These are phyloP conservation scores for Elephantulus edwardii DNA, from an alignment of 2,113 vertebrate species.

Conservation along the genomic window DNA sequence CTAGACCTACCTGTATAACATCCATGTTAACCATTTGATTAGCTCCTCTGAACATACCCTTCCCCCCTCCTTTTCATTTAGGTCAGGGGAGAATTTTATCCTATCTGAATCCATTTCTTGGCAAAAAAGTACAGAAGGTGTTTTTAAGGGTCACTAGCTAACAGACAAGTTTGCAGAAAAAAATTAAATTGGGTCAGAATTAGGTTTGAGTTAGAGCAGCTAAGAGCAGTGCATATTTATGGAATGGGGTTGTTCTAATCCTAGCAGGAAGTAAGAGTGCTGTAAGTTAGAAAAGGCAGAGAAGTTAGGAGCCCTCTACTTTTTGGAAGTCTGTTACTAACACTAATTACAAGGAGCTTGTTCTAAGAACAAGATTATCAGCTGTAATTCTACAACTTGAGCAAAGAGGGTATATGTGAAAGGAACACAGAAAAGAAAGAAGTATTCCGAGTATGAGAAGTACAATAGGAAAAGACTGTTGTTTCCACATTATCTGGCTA, in stretches of 20 bases:
- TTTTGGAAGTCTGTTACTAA: constrained; percentile 43
- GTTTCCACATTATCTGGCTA: neutral
- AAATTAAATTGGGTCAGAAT: constrained; percentile 64
- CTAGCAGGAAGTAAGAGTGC: constrained; percentile 49
- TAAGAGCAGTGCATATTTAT: constrained; percentile 62
- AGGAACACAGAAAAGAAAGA: constrained; percentile 1
- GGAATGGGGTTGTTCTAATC: constrained; percentile 56
- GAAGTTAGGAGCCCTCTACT: constrained; percentile 33
- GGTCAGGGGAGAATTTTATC: neutral
- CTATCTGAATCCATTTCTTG: constrained; percentile 20
- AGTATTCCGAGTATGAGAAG: neutral
- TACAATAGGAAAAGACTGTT: neutral
- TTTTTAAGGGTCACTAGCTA: constrained; percentile 58
- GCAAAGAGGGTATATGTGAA: neutral
- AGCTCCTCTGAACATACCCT: neutral
- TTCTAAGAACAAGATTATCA: neutral
- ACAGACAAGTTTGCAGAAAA: constrained; percentile 25
- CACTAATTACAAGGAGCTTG: neutral
- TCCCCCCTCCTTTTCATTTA: neutral
- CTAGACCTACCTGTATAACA: neutral
- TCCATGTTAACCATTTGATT: neutral
- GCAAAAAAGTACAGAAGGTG: constrained; percentile 4
- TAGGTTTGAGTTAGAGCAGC: constrained; percentile 33
- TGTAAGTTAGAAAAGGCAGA: constrained; percentile 40
- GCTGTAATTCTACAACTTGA: constrained; percentile 32